Conservation (phyloP, 2,888 invertebrate genomes). For the Agrotis puta region DNA sequence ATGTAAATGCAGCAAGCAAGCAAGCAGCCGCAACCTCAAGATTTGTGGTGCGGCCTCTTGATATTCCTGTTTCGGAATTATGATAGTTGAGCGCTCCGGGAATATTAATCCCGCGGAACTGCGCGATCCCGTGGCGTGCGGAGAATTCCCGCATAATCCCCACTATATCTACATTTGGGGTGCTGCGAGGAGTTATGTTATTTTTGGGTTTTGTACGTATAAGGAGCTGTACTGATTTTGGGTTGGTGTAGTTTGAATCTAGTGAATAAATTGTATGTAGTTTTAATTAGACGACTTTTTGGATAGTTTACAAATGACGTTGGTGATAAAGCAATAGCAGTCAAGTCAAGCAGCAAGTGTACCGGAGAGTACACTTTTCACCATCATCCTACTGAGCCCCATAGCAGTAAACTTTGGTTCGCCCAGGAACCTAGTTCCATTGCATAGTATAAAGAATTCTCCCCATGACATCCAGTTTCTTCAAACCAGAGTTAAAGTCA, state of each 20-base stretch:
- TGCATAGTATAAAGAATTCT: no score
- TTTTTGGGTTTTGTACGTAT: constrained; percentile 28
- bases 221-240: not conserved
- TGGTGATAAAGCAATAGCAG: no score
- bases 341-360: no score
- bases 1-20: constrained; percentile 69
- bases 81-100: constrained; percentile 76
- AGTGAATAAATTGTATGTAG: no score
- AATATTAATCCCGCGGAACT: constrained; percentile 80
- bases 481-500: no score
- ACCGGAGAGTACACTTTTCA: no score
- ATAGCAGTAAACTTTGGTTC: no score
- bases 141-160: constrained; percentile 64
- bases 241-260: not conserved
- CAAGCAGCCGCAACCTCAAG: constrained; percentile 76
- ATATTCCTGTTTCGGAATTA: constrained; percentile 81
- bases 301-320: no score
- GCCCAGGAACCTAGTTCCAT: no score
- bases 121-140: constrained; percentile 59
- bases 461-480: no score
- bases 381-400: no score
- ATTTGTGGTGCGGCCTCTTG: constrained; percentile 80
- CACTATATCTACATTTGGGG: constrained; percentile 54
- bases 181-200: constrained; percentile 51
- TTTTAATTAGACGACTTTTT: no score